phyloP scores from a whole-genome alignment of 2,888 invertebrate genomes.

The Habrosyne pyritoides region DNA sequence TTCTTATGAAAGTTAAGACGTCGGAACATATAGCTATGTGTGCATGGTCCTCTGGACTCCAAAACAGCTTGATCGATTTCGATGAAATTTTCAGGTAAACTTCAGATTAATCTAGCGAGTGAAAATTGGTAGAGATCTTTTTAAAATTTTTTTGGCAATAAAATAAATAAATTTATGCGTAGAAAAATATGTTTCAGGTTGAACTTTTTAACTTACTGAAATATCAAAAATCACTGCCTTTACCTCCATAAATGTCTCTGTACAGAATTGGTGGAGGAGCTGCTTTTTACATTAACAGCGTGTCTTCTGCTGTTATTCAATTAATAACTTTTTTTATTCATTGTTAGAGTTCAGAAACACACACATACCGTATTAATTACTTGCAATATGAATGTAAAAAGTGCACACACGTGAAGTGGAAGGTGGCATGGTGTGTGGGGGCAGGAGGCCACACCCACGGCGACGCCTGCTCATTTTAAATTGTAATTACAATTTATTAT shows the following conservation, averaged over 20 bases:
- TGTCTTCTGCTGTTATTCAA: background rate
- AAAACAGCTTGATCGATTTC: too few relatives aligned
- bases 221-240: too few relatives aligned
- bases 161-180: too few relatives aligned
- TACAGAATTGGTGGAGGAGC: background rate
- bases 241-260: background rate
- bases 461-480: conserved; percentile 83
- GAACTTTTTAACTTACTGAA: too few relatives aligned
- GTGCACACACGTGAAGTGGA: conserved; percentile 69
- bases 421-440: conserved; percentile 65
- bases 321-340: conserved; percentile 1
- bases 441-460: conserved; percentile 75
- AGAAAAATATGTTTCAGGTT: too few relatives aligned
- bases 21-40: too few relatives aligned
- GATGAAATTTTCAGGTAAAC: too few relatives aligned
- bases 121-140: too few relatives aligned
- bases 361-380: conserved; percentile 57
- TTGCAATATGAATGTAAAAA: conserved; percentile 66
- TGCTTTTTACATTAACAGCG: background rate
- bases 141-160: too few relatives aligned
- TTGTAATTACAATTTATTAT: conserved; percentile 84
- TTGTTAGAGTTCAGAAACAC: conserved; percentile 27
- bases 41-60: too few relatives aligned
- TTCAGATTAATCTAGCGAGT: too few relatives aligned
- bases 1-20: too few relatives aligned